A percentile compares a stretch with the other conserved stretches of the same genome.
phyloP scores from a whole-genome alignment of 1,140 invertebrate species.

The Theocolax elegans region DNA sequence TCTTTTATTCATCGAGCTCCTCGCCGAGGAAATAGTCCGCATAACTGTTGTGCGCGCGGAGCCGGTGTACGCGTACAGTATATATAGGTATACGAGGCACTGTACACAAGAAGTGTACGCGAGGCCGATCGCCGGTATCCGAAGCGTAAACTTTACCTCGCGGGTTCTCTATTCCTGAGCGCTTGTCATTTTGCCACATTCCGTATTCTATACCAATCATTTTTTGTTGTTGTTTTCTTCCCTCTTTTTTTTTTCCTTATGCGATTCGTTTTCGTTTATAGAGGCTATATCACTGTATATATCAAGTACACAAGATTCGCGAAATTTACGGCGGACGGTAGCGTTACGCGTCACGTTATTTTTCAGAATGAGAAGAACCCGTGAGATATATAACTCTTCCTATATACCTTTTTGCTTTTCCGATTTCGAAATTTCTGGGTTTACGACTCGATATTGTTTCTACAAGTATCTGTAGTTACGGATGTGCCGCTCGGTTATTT shows the following conservation, averaged over 20 bases:
- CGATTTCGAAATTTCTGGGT: no score
- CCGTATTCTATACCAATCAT: no score
- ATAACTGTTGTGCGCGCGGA: slow-evolving; percentile 56
- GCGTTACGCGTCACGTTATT: no score
- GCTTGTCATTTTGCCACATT: slow-evolving; percentile 5
- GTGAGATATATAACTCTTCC: no score
- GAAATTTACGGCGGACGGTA: not conserved
- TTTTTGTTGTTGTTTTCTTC: no score
- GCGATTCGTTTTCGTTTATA: slow-evolving; percentile 1
- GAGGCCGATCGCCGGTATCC: not conserved
- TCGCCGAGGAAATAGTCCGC: slow-evolving; percentile 52
- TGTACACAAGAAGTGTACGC: not conserved
- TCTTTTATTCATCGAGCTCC: slow-evolving; percentile 38
- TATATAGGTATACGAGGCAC: not conserved
- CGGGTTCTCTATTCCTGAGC: not conserved
- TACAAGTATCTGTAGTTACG: no score
- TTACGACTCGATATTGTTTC: no score
- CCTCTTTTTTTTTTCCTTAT: not conserved
- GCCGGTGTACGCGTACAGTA: slow-evolving; percentile 27
- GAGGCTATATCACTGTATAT: no score
- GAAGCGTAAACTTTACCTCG: slow-evolving; percentile 19
- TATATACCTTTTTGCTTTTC: no score
- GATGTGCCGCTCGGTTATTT: no score
- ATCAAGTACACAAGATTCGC: no score
- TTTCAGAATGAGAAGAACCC: no score